Evolutionary conservation across 2,888 invertebrate genomes (phyloP), one percentile per base, ranked within the genome.

Genomic region (Pseudococcus jackbeardsleyi): DNA sequence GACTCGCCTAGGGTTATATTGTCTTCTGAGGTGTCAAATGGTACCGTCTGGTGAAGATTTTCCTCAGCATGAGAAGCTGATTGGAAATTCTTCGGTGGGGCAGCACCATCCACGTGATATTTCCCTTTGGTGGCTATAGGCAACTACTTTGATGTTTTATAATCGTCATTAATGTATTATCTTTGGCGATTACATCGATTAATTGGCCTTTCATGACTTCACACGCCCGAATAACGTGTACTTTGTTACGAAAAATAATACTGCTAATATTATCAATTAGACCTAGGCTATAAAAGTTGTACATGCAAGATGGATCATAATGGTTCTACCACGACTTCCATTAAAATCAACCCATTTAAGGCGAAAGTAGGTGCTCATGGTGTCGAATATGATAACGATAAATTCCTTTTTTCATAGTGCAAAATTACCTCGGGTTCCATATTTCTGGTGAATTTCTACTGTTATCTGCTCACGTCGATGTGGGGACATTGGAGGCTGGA

Each of bases 161-260:
- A 50, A 50, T 50, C 50, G 50, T 15, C 59, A 5, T 59, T 59
- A 19, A 59, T 59, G 59, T 59, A 59, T 59, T 19, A 59, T 59
- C 59, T 59, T 59, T n/a, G 39, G 11, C 79, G 79, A 79, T 79
- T 79, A 79, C 79, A 79, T 79, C 79, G 79, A 79, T 79, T 79
- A 79, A 79, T 79, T 79, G 79, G 42, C n/a, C n/a, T 42, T 79
- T 79, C 79, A 79, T 79, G 79, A 79, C 42, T 72, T 72, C 68
- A 72, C 33, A 72, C 68, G 68, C 68, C 68, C 68, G 68, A 72
- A 26, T 33, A 72, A 72, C 22, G 68, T 72, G 59, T 72, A 33
- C 68, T 33, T 72, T 33, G 68, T 72, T 22, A 72, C 26, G 68
- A 33, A 33, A 72, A 33, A 72, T 72, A 72, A 72, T 72, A 22